Evolutionary conservation across 2,888 invertebrate genomes (phyloP), one percentile per base, ranked within the genome.

Genomic region (Chrysolina oricalcia): DNA sequence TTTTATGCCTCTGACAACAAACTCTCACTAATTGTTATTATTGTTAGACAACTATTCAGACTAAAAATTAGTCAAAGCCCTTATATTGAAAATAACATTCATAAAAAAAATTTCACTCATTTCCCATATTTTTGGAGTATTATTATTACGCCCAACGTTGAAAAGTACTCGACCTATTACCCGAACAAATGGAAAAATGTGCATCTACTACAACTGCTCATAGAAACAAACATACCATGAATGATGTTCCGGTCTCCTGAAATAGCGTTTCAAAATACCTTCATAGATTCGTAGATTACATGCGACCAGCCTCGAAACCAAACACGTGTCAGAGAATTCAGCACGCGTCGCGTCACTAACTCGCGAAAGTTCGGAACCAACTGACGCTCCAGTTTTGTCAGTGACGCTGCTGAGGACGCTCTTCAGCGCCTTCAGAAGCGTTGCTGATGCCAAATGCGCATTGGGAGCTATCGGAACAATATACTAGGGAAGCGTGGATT

Each of bases 361-460:
- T 8, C 68, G 41, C 68, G 68, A 15, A 53, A 17, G 35, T 40
- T 21, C 35, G 40, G 15, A 48, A 68, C 21, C 68, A 41, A 68
- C 68, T 68, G 68, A 53, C 53, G 46, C 43, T 43, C 53, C 62
- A 50, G 65, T 56, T 40, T 62, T 11, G 46, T 67, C 64, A 27
- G 59, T 63, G 73, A 73, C 73, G 73, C 68, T 69, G 64, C 19
- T 40, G 73, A 69, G 63, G 69, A 73, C 50, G 73, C 68, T 69
- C 69, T 69, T 73, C 53, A 48, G 64, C 27, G 65, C 64, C 69
- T 59, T 43, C 63, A 50, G 40, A 40, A 63, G 48, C 68, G 23
- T 4, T 41, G 50, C 53, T 50, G 41, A 63, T 53, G 13, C 48
- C 35, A 53, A 73, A 41, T 69, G 73, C 73, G 73, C 73, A 63